Evolutionary conservation across 2,797 vertebrate genomes (phyloP).

Genomic region (Emydoidea blandingii): DNA sequence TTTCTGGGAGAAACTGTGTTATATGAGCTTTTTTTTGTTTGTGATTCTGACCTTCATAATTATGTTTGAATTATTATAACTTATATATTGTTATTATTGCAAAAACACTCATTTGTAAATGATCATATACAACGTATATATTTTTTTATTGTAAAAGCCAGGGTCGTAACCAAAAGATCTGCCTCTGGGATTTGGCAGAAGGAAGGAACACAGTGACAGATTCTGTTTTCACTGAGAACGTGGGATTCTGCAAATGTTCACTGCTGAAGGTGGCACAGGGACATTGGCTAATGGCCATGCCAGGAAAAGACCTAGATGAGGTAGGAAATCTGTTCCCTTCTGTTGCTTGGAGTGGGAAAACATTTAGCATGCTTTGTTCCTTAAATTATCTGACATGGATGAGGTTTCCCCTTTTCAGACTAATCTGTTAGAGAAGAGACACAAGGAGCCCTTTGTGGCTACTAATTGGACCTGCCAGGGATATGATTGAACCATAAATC

Average conservation of each 20-base stretch:
- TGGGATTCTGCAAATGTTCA: constrained; percentile 93
- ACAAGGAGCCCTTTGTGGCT: not conserved
- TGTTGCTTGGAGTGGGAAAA: not conserved
- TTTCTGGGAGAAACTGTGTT: not conserved
- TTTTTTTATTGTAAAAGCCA: constrained; percentile 82
- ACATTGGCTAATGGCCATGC: constrained; percentile 86
- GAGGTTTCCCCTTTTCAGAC: not conserved
- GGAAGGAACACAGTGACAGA: constrained; percentile 84
- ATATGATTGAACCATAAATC: constrained; percentile 18
- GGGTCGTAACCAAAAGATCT: constrained; percentile 91
- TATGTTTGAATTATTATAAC: not conserved
- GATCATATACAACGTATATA: not conserved
- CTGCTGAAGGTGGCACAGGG: constrained; percentile 78
- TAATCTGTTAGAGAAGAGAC: not conserved
- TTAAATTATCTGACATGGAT: not conserved
- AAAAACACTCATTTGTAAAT: not conserved
- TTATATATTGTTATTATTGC: not conserved
- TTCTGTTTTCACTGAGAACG: constrained; percentile 85
- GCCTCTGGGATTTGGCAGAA: constrained; percentile 91
- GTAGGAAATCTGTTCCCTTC: constrained; percentile 78
- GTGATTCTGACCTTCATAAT: not conserved
- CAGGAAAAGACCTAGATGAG: constrained; percentile 88
- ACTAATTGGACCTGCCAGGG: not conserved
- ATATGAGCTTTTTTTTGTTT: not conserved
- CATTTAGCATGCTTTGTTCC: not conserved